phyloP scores from a whole-genome alignment of 2,113 vertebrate genomes.

The Oncorhynchus kisutch region DNA sequence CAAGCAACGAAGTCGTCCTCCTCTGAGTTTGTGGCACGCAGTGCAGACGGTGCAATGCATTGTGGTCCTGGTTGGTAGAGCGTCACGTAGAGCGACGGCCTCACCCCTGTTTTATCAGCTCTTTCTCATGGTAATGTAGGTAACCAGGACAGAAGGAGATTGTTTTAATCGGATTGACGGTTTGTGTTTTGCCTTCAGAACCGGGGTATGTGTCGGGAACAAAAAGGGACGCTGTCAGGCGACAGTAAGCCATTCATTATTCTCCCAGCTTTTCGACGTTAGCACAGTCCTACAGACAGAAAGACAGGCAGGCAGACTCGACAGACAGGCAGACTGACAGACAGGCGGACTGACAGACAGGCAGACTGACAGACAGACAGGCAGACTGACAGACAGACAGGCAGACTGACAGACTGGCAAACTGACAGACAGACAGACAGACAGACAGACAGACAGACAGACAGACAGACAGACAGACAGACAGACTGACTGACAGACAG shows the following conservation, averaged over 20 bases:
- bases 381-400: neutral
- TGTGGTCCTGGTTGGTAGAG: conserved; percentile 52
- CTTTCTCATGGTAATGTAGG: conserved; percentile 76
- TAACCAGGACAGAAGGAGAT: conserved; percentile 72
- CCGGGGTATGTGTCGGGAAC: conserved; percentile 56
- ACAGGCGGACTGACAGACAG: too few relatives aligned
- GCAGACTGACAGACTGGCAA: conserved; percentile 51
- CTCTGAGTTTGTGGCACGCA: conserved; percentile 27
- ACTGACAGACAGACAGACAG: conserved; percentile 29
- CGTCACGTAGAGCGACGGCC: conserved; percentile 53
- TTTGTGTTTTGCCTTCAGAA: conserved; percentile 67
- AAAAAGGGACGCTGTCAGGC: conserved; percentile 66
- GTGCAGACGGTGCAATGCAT: conserved; percentile 33
- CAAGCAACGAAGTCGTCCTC: conserved; percentile 29
- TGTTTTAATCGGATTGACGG: conserved; percentile 76
- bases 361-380: conserved; percentile 49
- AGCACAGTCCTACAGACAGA: conserved; percentile 59
- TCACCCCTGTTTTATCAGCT: conserved; percentile 67
- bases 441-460: neutral
- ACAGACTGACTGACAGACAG: conserved; percentile 48
- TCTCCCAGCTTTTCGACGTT: conserved; percentile 66
- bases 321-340: neutral
- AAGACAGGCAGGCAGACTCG: conserved; percentile 45
- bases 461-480: too few relatives aligned
- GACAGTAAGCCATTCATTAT: conserved; percentile 68